phyloP scores from a whole-genome alignment of 2,797 vertebrate genomes.

The Apogon hyalosoma region DNA sequence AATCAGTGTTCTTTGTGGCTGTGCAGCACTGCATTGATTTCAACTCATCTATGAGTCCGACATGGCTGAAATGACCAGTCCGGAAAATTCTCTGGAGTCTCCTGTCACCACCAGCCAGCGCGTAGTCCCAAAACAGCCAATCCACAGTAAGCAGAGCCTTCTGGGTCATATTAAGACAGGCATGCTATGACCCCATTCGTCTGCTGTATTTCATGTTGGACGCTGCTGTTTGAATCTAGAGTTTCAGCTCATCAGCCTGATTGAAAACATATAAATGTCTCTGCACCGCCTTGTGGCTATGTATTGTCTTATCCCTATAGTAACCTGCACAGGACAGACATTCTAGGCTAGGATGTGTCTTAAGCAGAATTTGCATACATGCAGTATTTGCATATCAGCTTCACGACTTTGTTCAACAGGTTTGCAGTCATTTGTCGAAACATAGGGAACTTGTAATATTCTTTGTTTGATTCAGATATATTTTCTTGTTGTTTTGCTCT shows the following conservation, averaged over 20 bases:
- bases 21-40: slow-evolving; percentile 11
- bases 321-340: slow-evolving; percentile 7
- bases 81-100: slow-evolving; percentile 56
- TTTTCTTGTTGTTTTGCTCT: slow-evolving; percentile 3
- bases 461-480: slow-evolving; percentile 9
- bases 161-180: slow-evolving; percentile 75
- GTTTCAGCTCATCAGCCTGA: slow-evolving; percentile 66
- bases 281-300: slow-evolving; percentile 13
- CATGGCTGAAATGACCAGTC: slow-evolving; percentile 41
- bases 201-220: slow-evolving; percentile 64
- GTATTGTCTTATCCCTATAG: slow-evolving; percentile 5
- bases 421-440: slow-evolving; percentile 37
- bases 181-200: slow-evolving; percentile 44
- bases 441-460: slow-evolving; percentile 14
- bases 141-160: slow-evolving; percentile 40
- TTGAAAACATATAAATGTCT: slow-evolving; percentile 58
- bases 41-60: slow-evolving; percentile 43
- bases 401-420: background rate
- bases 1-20: background rate
- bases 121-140: slow-evolving; percentile 56
- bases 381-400: slow-evolving; percentile 41
- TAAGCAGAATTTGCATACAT: slow-evolving; percentile 40
- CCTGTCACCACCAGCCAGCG: slow-evolving; percentile 52
- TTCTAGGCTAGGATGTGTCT: slow-evolving; percentile 5
- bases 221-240: slow-evolving; percentile 49